Base-by-base conservation (phyloP, 2,113 vertebrate species). In the Crotalus tigris region DNA sequence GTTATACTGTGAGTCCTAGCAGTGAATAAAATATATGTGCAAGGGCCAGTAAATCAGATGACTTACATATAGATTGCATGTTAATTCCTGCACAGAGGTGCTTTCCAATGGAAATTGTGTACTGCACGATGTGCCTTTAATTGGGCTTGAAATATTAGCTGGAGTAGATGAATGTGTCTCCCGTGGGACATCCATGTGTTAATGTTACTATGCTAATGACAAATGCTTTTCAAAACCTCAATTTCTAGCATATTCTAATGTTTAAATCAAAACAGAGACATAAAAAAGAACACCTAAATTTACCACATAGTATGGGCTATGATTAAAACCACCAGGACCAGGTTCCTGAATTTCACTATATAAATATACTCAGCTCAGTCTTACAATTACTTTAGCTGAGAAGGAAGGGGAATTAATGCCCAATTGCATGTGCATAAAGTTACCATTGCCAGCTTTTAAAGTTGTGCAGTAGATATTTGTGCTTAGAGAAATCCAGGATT, bases 241-340 rank as follows among this genome's bases (percentile, higher is more conserved):
- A 94, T 95, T 90, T 4, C 93, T 95, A 96, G 90, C 96, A 95
- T 95, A 93, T 95, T 96, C 96, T 94, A 94, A 96, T 95, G 95
- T 96, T 96, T 97, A 97, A 97, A 94, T 96, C 95, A 96, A 97
- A 97, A 51, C 97, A 97, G 97, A 97, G 88, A 94, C 91, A 86
- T 10, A 91, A 91, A 95, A 88, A 92, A 96, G 96, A 95, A 96
- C 94, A 93, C 95, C 93, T 96, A 95, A 91, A 69, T 69, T 97
- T 96, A 96, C 96, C 96, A 96, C 95, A 96, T 94, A 95, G 96
- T 11, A 1, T 96, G 97, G 59, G 89, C 94, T 93, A 96, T 97
- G 97, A 97, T 98, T 97, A 94, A 98, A 98, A 97, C 96, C 97
- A 97, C 95, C 91, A 90, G 93, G 89, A 95, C 90, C 96, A 89